Conservation (phyloP, 1,140 invertebrate species). For the Drosophila serrata region DNA sequence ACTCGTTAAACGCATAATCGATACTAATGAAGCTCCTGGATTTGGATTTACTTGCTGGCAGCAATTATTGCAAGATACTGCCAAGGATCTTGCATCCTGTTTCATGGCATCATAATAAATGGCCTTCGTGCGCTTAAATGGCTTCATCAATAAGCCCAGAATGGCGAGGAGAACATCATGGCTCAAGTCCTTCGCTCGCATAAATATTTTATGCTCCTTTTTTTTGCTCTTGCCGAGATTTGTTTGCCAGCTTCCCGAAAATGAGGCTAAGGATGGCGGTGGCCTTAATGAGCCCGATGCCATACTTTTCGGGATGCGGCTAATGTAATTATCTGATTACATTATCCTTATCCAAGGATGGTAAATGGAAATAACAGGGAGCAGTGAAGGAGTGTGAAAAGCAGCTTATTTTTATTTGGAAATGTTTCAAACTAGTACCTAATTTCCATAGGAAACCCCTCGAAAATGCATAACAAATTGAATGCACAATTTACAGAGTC, state of each 20-base stretch:
- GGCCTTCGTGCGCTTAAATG: slow-evolving; percentile 63
- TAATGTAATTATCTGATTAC: slow-evolving; percentile 64
- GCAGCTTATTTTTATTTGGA: not conserved
- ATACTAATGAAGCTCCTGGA: slow-evolving; percentile 77
- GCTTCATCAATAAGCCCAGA: slow-evolving; percentile 60
- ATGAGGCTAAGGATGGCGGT: not conserved
- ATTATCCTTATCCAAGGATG: slow-evolving; percentile 8
- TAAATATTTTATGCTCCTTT: slow-evolving; percentile 68
- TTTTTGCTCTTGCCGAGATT: slow-evolving; percentile 42
- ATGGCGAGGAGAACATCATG: slow-evolving; percentile 8
- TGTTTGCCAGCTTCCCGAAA: slow-evolving; percentile 19
- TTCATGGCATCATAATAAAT: slow-evolving; percentile 76
- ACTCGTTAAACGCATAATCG: slow-evolving; percentile 78
- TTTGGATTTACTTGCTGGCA: slow-evolving; percentile 74
- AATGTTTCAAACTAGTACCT: not conserved
- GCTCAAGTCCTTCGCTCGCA: slow-evolving; percentile 50
- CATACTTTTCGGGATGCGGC: slow-evolving; percentile 50
- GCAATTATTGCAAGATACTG: slow-evolving; percentile 70
- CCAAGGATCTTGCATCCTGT: slow-evolving; percentile 58
- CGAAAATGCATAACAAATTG: slow-evolving; percentile 13
- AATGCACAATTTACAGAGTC: slow-evolving; percentile 9
- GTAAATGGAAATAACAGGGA: not conserved
- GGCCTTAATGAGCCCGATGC: slow-evolving; percentile 61
- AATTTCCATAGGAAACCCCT: not conserved
- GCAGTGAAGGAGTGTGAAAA: not conserved